A percentile compares a stretch with the other conserved stretches of the same genome.
phyloP scores from a whole-genome alignment of 2,888 invertebrate genomes.

The Cryptocheilus praepositus region DNA sequence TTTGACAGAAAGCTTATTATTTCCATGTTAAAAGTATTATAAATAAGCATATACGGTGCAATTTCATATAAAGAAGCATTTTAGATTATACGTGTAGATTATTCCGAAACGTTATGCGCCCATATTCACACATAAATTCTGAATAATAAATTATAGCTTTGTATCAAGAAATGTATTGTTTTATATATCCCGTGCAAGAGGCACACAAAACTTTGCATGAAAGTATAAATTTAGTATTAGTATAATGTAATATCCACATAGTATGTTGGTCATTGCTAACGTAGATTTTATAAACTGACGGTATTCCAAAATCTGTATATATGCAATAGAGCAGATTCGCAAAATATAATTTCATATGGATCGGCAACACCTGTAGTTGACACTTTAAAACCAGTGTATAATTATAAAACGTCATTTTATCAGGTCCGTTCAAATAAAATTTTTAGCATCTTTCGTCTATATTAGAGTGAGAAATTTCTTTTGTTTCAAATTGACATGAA shows the following conservation, averaged over 20 bases:
- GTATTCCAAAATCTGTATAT: constrained; percentile 40
- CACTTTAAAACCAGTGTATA: constrained; percentile 37
- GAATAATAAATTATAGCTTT: constrained; percentile 59
- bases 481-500: constrained; percentile 28
- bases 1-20: constrained; percentile 41
- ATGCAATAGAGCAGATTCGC: constrained; percentile 43
- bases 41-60: constrained; percentile 53
- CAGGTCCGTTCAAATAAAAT: constrained; percentile 6
- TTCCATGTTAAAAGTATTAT: constrained; percentile 44
- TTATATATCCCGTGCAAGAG: constrained; percentile 49
- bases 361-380: constrained; percentile 42
- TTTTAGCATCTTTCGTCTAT: constrained; percentile 16
- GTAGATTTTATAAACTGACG: constrained; percentile 26
- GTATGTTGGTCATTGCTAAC: too few relatives aligned
- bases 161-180: constrained; percentile 52
- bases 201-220: constrained; percentile 33
- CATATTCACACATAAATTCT: constrained; percentile 50
- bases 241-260: constrained; percentile 11
- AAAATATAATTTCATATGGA: constrained; percentile 44
- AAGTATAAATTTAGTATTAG: constrained; percentile 21
- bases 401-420: constrained; percentile 37
- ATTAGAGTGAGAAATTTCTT: constrained; percentile 13
- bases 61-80: constrained; percentile 49
- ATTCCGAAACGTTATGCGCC: constrained; percentile 46
- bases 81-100: constrained; percentile 34